These are phyloP conservation scores for Diadumene lineata DNA, from an alignment of 92 coral and sea anemone genomes.

Conservation along the genomic window DNA sequence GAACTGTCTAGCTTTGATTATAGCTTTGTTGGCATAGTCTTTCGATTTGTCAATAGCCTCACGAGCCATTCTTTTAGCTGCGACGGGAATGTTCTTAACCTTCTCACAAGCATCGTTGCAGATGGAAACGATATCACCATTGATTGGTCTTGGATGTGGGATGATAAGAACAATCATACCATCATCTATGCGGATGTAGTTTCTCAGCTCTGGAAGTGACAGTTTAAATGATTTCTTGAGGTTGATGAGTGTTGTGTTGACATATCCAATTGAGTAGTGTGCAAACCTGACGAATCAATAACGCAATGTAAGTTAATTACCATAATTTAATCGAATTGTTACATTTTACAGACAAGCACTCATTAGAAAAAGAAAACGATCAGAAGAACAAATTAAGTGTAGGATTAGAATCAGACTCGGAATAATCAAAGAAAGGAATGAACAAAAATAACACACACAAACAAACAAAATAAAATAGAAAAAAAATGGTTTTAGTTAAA, in stretches of 20 bases:
- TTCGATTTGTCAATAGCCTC: conserved; percentile 62
- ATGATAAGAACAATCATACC: conserved; percentile 57
- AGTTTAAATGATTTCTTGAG: conserved; percentile 1
- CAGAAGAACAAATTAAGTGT: too few relatives aligned
- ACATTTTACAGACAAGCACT: too few relatives aligned
- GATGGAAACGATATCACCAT: conserved; percentile 50
- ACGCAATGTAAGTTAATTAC: neutral
- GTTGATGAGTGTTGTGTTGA: conserved; percentile 25
- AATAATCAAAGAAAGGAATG: too few relatives aligned
- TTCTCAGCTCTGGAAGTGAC: conserved; percentile 49
- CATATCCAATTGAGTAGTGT: conserved; percentile 34
- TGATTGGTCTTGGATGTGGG: conserved; percentile 64
- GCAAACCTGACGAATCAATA: conserved; percentile 10
- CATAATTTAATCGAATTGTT: too few relatives aligned
- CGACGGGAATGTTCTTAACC: conserved; percentile 47
- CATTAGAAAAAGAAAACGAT: too few relatives aligned
- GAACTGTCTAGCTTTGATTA: conserved; percentile 20
- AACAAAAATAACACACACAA: too few relatives aligned
- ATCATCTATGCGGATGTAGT: conserved; percentile 61
- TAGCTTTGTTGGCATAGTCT: conserved; percentile 39
- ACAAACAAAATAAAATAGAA: neutral
- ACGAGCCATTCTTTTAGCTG: conserved; percentile 55
- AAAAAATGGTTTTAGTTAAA: neutral
- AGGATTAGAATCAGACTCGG: too few relatives aligned
- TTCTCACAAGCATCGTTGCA: conserved; percentile 48